Conservation (phyloP, 2,113 vertebrate genomes). For the Nesospiza acunhae region DNA sequence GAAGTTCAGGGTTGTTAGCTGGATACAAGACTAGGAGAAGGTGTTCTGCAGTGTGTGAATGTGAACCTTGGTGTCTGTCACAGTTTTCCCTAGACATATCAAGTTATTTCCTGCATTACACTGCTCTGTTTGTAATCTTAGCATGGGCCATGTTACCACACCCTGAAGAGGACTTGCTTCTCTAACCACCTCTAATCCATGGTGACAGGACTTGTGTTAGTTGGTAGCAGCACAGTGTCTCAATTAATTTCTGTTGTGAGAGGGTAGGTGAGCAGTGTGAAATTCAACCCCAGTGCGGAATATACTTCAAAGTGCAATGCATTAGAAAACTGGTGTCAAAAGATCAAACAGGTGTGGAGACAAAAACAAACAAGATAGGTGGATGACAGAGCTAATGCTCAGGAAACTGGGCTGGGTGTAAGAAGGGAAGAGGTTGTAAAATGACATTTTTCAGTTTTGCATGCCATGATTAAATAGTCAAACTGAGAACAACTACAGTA, state of each 20-base stretch:
- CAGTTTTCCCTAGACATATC: neutral
- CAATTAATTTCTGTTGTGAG: neutral
- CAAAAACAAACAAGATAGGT: neutral
- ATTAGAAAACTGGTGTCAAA: neutral
- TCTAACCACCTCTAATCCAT: neutral
- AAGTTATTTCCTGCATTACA: neutral
- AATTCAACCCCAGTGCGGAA: neutral
- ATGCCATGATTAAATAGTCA: neutral
- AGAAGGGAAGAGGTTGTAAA: neutral
- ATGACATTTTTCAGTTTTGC: neutral
- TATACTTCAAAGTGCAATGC: neutral
- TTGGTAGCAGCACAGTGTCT: neutral
- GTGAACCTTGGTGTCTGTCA: neutral
- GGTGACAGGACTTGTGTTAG: neutral
- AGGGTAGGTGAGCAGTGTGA: neutral
- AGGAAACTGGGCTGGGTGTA: neutral
- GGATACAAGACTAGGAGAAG: neutral
- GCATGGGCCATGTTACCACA: neutral
- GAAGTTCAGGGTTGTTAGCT: neutral
- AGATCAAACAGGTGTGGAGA: neutral
- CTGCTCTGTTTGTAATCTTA: neutral
- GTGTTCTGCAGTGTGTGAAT: neutral
- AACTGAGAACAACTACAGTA: neutral
- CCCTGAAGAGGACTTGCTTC: neutral
- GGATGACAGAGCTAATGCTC: neutral